Evolutionary conservation across 2,113 vertebrate species (phyloP), one percentile per base, ranked within the genome.

Genomic region (Herpailurus yagouaroundi): DNA sequence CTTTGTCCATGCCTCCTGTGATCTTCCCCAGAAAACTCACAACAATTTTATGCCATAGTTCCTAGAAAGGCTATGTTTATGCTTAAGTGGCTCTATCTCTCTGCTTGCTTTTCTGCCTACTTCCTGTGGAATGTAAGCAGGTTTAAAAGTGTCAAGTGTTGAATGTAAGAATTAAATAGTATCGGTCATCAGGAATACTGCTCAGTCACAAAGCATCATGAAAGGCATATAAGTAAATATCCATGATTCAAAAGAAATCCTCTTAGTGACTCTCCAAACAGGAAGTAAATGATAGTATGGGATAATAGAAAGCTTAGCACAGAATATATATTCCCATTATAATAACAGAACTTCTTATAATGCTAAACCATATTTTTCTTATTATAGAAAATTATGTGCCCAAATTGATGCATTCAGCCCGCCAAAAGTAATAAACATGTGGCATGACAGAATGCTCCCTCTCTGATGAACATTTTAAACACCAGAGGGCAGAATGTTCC

Each of bases 401-500:
- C 55, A 95, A 74, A 83, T 84, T 82, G 45, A 74, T 48, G 6
- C 38, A 77, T 90, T 91, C 50, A 80, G 5, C 50, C 77, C 9
- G 0, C 74, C 74, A 80, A 92, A 6, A 93, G 50, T 94, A 95
- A 27, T 85, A 85, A 96, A 68, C 31, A 57, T 12, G 9, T 69
- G 7, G n/a, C 63, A 31, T 89, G 38, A 85, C 50, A 89, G 60
- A 89, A 18, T 94, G 50, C 10, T 71, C 11, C n/a, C 29, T 83
- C 25, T 82, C 27, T 69, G 76, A 6, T 88, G 69, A 95, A 36
- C 48, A 79, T 87, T 97, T 93, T 91, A 93, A 96, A 93, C 50
- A 97, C 55, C 36, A 87, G 94, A 87, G 80, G 66, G 74, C 95
- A 96, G 89, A 96, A 52, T 81, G 21, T 93, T 94, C 31, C 57